Evolutionary conservation across 2,888 invertebrate genomes (phyloP), one percentile per base, ranked within the genome.

Genomic region (Cinara cedri): DNA sequence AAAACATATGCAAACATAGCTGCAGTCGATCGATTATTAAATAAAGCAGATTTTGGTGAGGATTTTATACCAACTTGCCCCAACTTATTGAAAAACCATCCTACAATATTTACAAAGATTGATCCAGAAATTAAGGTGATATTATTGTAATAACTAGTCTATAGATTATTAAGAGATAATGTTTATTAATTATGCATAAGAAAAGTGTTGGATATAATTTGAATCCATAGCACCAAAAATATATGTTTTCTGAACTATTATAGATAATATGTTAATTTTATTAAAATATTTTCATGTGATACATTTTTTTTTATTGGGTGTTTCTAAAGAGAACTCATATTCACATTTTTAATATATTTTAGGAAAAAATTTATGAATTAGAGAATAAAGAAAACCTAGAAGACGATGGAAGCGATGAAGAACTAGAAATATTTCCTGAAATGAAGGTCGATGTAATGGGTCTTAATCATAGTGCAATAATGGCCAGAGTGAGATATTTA

Each of bases 11-110:
- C 87, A 1, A 86, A 85, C 74, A 75, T 90, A 13, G 85, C 87
- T 9, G 90, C 91, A 82, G 85, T 94, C 13, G 91, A 93, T 82
- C 84, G 86, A 0, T 85, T 89, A 72, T 85, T 94, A 21, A 85
- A 87, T 0, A 84, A 85, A 63, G 90, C 92, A 42, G 92, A 93
- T 86, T 92, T 90, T 84, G 92, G 91, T 0, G 89, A 90, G n/a
- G 90, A 91, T 83, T 89, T 89, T 84, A 86, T 86, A 26, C 89
- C 89, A 1, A 87, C 87, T 6, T 87, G 89, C 82, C 81, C 83
- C 0, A 83, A 82, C 49, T 83, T 83, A 81, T 82, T 86, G 14
- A 86, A 85, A 1, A n/a, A 60, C 9, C 78, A 78, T 3, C 86
- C 88, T 83, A 85, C 88, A 46, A 42, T 78, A 51, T 78, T 21